Evolutionary conservation across 2,797 vertebrate genomes (phyloP).

Genomic region (Sylvia borin): DNA sequence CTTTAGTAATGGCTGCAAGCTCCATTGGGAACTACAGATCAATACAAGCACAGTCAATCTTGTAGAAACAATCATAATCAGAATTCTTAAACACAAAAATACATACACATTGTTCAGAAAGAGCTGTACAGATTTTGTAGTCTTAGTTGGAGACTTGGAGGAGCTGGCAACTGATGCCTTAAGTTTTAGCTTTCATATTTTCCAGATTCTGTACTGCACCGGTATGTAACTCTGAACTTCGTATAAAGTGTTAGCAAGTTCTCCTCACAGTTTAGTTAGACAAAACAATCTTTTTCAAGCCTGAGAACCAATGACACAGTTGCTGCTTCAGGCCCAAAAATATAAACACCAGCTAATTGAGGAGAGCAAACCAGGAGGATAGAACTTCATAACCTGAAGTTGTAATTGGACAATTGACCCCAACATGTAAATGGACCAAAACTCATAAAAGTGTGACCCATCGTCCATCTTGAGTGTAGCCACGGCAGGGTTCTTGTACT

Average conservation of each 20-base stretch:
- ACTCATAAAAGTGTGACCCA: neutral
- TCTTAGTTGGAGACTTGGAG: neutral
- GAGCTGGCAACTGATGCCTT: neutral
- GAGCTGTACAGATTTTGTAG: neutral
- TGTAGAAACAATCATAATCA: neutral
- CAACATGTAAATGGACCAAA: neutral
- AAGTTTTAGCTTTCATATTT: neutral
- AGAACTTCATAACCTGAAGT: neutral
- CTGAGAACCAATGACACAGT: neutral
- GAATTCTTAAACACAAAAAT: neutral
- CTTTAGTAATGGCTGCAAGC: neutral
- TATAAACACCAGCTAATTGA: neutral
- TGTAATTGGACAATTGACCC: neutral
- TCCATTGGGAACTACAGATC: neutral
- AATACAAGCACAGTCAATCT: neutral
- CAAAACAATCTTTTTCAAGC: neutral
- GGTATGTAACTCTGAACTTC: neutral
- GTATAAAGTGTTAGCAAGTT: neutral
- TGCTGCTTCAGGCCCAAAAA: neutral
- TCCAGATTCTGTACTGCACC: neutral
- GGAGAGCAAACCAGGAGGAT: neutral
- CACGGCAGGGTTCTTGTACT: neutral
- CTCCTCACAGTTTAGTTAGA: neutral
- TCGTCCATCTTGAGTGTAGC: neutral
- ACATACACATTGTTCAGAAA: fast-evolving